Base-by-base conservation (phyloP, 2,888 invertebrate genomes). In the Cetonia aurata region DNA sequence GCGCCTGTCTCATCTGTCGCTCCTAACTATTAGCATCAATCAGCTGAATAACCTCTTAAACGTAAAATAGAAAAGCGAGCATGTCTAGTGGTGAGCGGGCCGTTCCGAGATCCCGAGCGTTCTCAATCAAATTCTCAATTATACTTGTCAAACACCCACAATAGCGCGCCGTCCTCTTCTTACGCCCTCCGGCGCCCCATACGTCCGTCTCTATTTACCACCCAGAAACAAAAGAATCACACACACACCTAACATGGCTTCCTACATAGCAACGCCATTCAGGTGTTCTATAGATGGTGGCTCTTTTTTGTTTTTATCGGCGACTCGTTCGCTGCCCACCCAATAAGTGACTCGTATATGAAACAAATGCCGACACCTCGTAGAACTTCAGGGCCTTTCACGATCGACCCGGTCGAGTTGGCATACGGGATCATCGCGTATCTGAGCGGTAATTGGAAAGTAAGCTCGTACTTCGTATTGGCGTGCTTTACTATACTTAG, bases 211-310 rank as follows among this genome's bases (percentile, higher is more conserved):
- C 76, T 78, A 74, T 82, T 79, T 82, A 80, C 83, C 83, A 83
- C 83, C 83, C 83, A 84, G 83, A 82, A 83, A 82, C 81, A 82
- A 81, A 82, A 82, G 81, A 81, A 79, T 80, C 79, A 79, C 82
- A 79, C 79, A 80, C 79, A 79, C 82, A 79, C 79, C 80, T 80
- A 83, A 82, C 82, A 83, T 83, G 83, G 83, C 83, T 83, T 81
- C 83, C 82, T 82, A 79, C 81, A 79, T 80, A 79, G 80, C 80
- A 82, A 82, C 82, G 82, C 83, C 82, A 83, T 83, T 83, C 83
- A 83, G 82, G 80, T 82, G 80, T 81, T 82, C 79, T 80, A 37
- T 37, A 79, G 80, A 82, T 81, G 80, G 80, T 80, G 80, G 37
- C 37, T 37, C 37, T 37, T 37, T 37, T 81, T 77, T 79, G 77